Percentiles rank a stretch among this genome's conserved stretches.
Conservation (phyloP, 2,888 invertebrate genomes). For the Ecliptopera silaceata region DNA sequence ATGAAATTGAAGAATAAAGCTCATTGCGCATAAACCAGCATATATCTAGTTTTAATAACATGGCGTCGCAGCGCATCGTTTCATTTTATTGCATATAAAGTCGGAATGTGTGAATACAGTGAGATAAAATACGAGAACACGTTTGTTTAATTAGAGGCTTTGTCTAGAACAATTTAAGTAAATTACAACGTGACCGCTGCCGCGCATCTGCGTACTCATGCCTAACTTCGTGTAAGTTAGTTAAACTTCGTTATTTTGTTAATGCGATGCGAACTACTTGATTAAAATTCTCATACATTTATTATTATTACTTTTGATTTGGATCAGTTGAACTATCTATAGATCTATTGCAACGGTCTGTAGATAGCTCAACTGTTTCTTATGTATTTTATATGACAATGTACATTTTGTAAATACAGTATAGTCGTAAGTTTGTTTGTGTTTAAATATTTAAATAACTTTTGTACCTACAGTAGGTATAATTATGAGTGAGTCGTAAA, state of each 20-base stretch:
- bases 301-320: too few relatives aligned
- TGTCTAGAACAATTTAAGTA: slow-evolving; percentile 26
- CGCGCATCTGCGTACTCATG: slow-evolving; percentile 23
- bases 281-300: slow-evolving; percentile 16
- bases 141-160: slow-evolving; percentile 30
- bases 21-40: slow-evolving; percentile 4
- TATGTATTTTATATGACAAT: too few relatives aligned
- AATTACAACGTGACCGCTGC: slow-evolving; percentile 33
- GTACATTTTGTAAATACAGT: too few relatives aligned
- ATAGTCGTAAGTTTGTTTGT: too few relatives aligned
- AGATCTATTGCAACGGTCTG: too few relatives aligned
- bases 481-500: too few relatives aligned
- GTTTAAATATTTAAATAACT: too few relatives aligned
- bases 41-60: slow-evolving; percentile 16
- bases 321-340: too few relatives aligned
- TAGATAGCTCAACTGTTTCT: too few relatives aligned
- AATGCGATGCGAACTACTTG: slow-evolving; percentile 14
- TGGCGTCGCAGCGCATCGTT: slow-evolving; percentile 13
- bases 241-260: slow-evolving; percentile 32
- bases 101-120: slow-evolving; percentile 15
- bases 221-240: slow-evolving; percentile 29
- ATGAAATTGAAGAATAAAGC: not conserved
- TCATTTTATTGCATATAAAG: slow-evolving; percentile 22
- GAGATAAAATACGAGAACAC: slow-evolving; percentile 20
- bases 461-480: too few relatives aligned